Evolutionary conservation across 2,888 invertebrate species (phyloP).

Genomic region (Caenorhabditis imperialis): DNA sequence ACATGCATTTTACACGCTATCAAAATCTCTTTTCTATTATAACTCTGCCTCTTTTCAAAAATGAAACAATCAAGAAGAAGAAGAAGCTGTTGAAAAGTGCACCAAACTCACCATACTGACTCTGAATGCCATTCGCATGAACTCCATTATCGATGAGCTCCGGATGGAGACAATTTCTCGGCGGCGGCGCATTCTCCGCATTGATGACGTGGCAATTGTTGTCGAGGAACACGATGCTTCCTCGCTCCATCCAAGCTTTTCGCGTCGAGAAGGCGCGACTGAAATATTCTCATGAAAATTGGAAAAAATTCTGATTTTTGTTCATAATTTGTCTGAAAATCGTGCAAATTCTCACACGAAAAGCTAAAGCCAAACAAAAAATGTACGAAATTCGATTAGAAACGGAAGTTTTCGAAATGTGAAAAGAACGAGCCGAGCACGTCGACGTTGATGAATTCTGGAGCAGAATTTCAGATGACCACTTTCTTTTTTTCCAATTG

Average conservation of each 20-base stretch:
- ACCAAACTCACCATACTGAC: slow-evolving; percentile 47
- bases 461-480: slow-evolving; percentile 16
- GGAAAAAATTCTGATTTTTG: background rate
- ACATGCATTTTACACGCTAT: too few species aligned
- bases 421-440: background rate
- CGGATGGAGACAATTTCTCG: slow-evolving; percentile 47
- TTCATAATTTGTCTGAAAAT: background rate
- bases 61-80: background rate
- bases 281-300: slow-evolving; percentile 7
- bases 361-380: too few species aligned
- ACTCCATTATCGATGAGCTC: slow-evolving; percentile 44
- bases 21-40: too few species aligned
- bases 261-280: slow-evolving; percentile 56
- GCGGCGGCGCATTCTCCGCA: background rate
- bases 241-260: slow-evolving; percentile 64
- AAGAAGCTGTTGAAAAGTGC: slow-evolving; percentile 1
- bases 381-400: slow-evolving; percentile 15
- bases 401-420: slow-evolving; percentile 8
- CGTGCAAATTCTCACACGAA: background rate
- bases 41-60: too few species aligned
- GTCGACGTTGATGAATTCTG: slow-evolving; percentile 6
- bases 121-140: slow-evolving; percentile 51
- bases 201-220: slow-evolving; percentile 15
- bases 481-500: background rate
- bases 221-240: slow-evolving; percentile 51